A percentile compares a stretch with the other conserved stretches of the same genome.
Evolutionary conservation across 2,888 invertebrate genomes (phyloP).

Genomic region (Caenorhabditis auriculariae): DNA sequence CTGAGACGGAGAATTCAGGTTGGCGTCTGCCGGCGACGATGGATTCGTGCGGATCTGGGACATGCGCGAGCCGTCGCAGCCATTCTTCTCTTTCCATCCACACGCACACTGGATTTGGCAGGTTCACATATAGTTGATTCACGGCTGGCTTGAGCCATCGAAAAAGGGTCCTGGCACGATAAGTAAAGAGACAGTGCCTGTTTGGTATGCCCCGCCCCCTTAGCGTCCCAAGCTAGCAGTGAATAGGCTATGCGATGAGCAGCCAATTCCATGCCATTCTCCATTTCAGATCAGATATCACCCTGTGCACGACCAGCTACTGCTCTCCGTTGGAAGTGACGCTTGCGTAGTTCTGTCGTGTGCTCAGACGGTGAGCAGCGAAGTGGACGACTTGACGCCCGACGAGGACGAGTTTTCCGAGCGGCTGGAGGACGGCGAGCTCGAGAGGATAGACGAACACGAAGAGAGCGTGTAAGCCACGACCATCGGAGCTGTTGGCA

Average conservation of each 20-base stretch:
- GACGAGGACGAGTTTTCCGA: constrained; percentile 15
- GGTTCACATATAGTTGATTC: too few relatives aligned
- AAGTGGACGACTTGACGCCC: constrained; percentile 11
- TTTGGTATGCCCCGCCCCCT: too few relatives aligned
- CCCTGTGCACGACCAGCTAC: constrained; percentile 91
- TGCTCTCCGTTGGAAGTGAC: constrained; percentile 91
- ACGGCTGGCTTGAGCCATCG: too few relatives aligned
- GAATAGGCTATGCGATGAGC: too few relatives aligned
- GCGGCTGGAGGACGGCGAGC: constrained; percentile 71
- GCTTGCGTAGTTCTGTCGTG: constrained; percentile 81
- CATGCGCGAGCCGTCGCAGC: constrained; percentile 73
- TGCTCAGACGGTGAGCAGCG: constrained; percentile 38
- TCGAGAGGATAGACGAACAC: constrained; percentile 87
- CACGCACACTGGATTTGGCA: constrained; percentile 68
- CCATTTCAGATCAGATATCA: constrained; percentile 78
- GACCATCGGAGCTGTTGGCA: too few relatives aligned
- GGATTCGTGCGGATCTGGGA: constrained; percentile 95
- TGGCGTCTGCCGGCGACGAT: constrained; percentile 93
- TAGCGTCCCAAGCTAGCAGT: too few relatives aligned
- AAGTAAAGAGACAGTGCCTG: too few relatives aligned
- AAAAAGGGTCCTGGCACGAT: too few relatives aligned
- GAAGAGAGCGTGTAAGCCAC: constrained; percentile 87
- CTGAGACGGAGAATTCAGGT: constrained; percentile 21
- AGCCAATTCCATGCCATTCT: neutral
- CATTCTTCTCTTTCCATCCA: constrained; percentile 73